Base-by-base conservation (phyloP, 2,113 vertebrate species). In the Brachionichthys hirsutus region DNA sequence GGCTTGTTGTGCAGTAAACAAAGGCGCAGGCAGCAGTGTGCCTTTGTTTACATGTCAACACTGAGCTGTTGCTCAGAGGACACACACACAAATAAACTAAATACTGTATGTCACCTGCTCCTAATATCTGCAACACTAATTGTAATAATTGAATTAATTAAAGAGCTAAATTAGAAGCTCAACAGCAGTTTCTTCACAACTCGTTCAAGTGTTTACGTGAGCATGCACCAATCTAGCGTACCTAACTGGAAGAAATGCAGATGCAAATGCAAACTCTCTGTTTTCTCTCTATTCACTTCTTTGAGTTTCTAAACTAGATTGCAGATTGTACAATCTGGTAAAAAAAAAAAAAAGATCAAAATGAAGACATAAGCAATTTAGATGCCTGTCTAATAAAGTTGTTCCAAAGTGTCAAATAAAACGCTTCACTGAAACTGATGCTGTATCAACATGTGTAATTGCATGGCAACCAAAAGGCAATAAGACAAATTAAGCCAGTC, bases 31-130 rank as follows among this genome's bases (percentile, higher is more conserved):
- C 68, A 60, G 78, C 75, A 85, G 83, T 74, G 78, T 53, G 77
- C 30, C 73, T 82, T 61, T 91, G 86, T 91, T 89, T 82, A 73
- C 41, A 81, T 85, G 67, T 90, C 86, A 91, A 90, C 90, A 89
- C 41, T 12, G 55, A 79, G 82, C 67, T 77, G 70, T 54, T 81
- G 55, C 65, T 44, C 66, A 60, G 48, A 20, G 14, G 6, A 55
- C 22, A 60, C 55, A n/a, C n/a, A n/a, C n/a, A 65, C 45, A 49
- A 8, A 44, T 30, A 58, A 50, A 74, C 69, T 74, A 34, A 70
- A 49, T 48, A 1, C 13, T 30, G 17, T 14, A 4, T 17, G 24
- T 18, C 56, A 77, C 48, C 58, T 70, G 51, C 57, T 75, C 9
- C 47, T 24, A 66, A 55, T 41, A 22, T 16, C 38, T 30, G 13